Base-by-base conservation (phyloP, 1,140 invertebrate species). In the Aphis craccivora region DNA sequence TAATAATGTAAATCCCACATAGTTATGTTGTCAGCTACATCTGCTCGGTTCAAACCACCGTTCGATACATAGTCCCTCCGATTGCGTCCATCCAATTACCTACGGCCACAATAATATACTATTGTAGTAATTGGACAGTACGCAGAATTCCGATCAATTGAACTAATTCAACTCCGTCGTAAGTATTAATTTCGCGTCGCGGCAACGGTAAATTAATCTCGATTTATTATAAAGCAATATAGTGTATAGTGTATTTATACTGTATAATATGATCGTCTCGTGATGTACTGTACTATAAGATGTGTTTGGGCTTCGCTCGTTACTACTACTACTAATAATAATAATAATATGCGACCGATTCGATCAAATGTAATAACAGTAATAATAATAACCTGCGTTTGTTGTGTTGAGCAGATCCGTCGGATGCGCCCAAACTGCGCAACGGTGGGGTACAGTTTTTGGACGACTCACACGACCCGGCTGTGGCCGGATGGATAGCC, bases 381-480 rank as follows among this genome's bases (percentile, higher is more conserved):
- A 30, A 86, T 14, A 86, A 45, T 43, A n/a, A 67, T 67, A 14
- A 40, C 37, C 37, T 40, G 37, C 37, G 37, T 40, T 30, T 2
- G 30, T 25, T 76, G 60, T 76, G 9, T 76, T 18, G 60, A 18
- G 48, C 43, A 91, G 94, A 90, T 89, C 95, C 94, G 94, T 95
- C 95, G 35, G 95, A 89, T 51, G 30, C 48, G n/a, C 8, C 48
- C 0, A 83, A 37, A 7, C 8, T 23, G 67, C 76, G 43, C 7
- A 92, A 92, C 76, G 90, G 90, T 0, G 45, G 43, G n/a, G 43
- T 83, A 48, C 90, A 67, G 37, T 90, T 92, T 11, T 25, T 23
- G 3, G 48, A 83, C 45, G 90, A 92, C 11, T 20, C 90, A 0
- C 60, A n/a, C 60, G 90, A 81, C 20, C 9, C 60, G 14, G 51